Percentiles rank a stretch among this genome's conserved stretches.
Evolutionary conservation across 2,888 invertebrate genomes (phyloP).

Genomic region (Leucozona laternaria): DNA sequence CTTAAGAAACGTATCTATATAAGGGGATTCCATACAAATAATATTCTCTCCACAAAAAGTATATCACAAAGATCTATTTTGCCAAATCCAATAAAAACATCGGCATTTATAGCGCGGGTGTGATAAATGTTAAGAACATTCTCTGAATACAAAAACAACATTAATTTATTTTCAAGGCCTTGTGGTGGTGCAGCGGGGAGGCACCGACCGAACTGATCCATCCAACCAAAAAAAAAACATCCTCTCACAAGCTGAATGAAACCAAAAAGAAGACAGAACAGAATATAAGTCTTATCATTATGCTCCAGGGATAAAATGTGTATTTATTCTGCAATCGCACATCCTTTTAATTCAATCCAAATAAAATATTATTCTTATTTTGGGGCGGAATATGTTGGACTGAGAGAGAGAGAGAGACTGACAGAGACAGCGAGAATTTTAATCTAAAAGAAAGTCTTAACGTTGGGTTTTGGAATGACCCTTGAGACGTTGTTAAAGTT

Average conservation of each 20-base stretch:
- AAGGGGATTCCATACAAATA: not conserved
- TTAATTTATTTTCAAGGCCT: slow-evolving; percentile 30
- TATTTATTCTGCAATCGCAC: slow-evolving; percentile 28
- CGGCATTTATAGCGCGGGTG: slow-evolving; percentile 14
- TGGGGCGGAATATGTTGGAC: not conserved
- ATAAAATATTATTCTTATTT: slow-evolving; percentile 51
- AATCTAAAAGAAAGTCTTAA: slow-evolving; percentile 14
- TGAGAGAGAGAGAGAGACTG: not conserved
- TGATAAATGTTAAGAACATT: slow-evolving; percentile 23
- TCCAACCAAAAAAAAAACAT: not conserved
- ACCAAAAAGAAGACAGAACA: slow-evolving; percentile 45
- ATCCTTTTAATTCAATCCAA: slow-evolving; percentile 65
- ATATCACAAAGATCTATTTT: slow-evolving; percentile 7
- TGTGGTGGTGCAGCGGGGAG: not conserved
- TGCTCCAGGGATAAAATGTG: slow-evolving; percentile 56
- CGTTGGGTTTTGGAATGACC: slow-evolving; percentile 51
- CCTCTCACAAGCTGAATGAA: slow-evolving; percentile 10
- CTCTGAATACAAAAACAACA: slow-evolving; percentile 29
- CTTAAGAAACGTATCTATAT: slow-evolving; percentile 12
- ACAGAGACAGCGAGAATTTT: not conserved
- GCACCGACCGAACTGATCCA: not conserved
- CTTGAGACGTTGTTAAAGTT: slow-evolving; percentile 44
- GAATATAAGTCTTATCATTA: slow-evolving; percentile 58
- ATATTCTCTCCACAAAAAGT: not conserved
- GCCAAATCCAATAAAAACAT: slow-evolving; percentile 36